Base-by-base conservation (phyloP, 2,797 vertebrate species). In the Semotilus atromaculatus region DNA sequence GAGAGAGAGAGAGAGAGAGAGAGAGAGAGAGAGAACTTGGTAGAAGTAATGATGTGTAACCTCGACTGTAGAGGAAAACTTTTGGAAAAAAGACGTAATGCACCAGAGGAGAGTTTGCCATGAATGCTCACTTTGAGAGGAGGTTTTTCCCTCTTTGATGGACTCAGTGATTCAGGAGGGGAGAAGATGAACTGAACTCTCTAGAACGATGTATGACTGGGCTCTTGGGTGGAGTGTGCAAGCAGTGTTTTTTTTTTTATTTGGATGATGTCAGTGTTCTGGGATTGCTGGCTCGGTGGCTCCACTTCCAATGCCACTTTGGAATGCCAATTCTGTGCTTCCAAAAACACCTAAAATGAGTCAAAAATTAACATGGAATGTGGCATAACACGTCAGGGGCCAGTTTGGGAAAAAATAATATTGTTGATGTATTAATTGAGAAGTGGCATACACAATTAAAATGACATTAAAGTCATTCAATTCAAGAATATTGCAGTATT, bases 31-130 rank as follows among this genome's bases (percentile, higher is more conserved):
- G 23, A 72, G 8, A n/a, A n/a, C n/a, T n/a, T n/a, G n/a, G n/a
- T n/a, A n/a, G n/a, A n/a, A n/a, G 82, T 85, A 67, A 85, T 76
- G 88, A 88, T 90, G 90, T 91, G 91, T 88, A 89, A 82, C 64
- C 88, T 88, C 40, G 77, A 81, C 83, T 71, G 51, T 85, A 62
- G 85, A 80, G 89, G 84, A 90, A 92, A 86, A 26, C 43, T n/a
- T 88, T 91, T 94, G 93, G 93, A 94, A 94, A 94, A 94, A 93
- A 73, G 76, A 86, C 74, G 93, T 94, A 90, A 95, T 91, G 75
- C 75, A 88, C 89, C 90, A 87, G 90, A 92, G 90, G 88, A 85
- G 83, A 86, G 87, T 77, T 83, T 77, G 80, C 85, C 85, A 93
- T 93, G 92, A 94, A 93, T 93, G 84, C 91, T 90, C 89, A 90